Evolutionary conservation across 2,888 invertebrate genomes (phyloP).

Genomic region (Metopia argyrocephala): DNA sequence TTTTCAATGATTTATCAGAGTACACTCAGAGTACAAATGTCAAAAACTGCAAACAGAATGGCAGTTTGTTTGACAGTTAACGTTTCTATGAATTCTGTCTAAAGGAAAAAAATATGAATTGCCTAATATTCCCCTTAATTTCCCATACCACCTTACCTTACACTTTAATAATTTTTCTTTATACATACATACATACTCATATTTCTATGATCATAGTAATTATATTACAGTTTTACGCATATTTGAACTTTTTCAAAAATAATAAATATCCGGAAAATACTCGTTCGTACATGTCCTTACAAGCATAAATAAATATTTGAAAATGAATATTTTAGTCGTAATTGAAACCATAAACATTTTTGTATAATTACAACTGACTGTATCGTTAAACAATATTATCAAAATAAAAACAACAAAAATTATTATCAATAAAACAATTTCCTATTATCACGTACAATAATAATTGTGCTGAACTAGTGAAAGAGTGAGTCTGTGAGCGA

Average conservation of each 20-base stretch:
- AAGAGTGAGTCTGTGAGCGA: background rate
- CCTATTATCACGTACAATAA: conserved; percentile 34
- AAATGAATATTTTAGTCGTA: conserved; percentile 36
- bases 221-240: conserved; percentile 21
- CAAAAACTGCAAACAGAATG: too few species aligned
- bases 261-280: conserved; percentile 1
- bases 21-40: too few species aligned
- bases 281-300: conserved; percentile 9
- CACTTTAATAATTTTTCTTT: background rate
- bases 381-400: conserved; percentile 5
- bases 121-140: too few species aligned
- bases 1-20: too few species aligned
- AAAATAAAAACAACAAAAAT: conserved; percentile 15
- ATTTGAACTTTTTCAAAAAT: background rate
- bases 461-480: conserved; percentile 26
- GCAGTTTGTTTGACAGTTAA: too few species aligned
- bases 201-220: background rate
- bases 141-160: too few species aligned
- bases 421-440: conserved; percentile 50
- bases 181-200: background rate
- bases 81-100: too few species aligned
- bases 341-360: conserved; percentile 45
- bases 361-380: conserved; percentile 44
- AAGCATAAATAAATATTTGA: conserved; percentile 31
- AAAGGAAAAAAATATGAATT: too few species aligned